Base-by-base conservation (phyloP, 2,888 invertebrate genomes). In the Spisula subtruncata region DNA sequence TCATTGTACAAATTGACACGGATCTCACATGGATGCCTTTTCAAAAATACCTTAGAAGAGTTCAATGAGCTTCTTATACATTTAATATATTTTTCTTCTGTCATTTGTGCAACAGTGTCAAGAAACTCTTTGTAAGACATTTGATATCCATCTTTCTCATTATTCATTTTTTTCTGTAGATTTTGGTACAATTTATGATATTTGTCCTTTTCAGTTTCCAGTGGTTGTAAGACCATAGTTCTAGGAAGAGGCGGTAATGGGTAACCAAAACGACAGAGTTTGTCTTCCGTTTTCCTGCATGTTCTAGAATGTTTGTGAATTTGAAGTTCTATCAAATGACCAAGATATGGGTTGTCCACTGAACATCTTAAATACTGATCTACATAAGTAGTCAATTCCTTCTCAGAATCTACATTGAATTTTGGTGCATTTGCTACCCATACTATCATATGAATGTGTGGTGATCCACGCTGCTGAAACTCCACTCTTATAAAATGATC, bases 1-100 rank as follows among this genome's bases (percentile, higher is more conserved):
- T 83, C n/a, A 54, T 91, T 93, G 71, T 93, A 89, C 12, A 51
- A 85, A 88, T 93, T 93, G 1, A 92, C 51, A 83, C 91, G 83
- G 0, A 81, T 25, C 35, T 93, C 90, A 25, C 56, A 79, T 14
- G 83, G 86, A n/a, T 71, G 20, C 56, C 91, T 87, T 51, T 92
- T 89, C 1, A 92, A 84, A 41, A 93, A 82, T 8, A 92, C 83
- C 81, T 91, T 85, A 10, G 89, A 83, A 20, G 41, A 87, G 54
- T 86, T 90, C n/a, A 92, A 18, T 20, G 85, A 84, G 18, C 54
- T 35, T 18, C 0, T 87, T 41, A 81, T 90, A 92, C 20, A 87
- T 29, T 75, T 88, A 84, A 71, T 90, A 83, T 51, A 84, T 84
- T 16, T 92, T 32, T 29, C 82, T 81, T 80, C 89, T 86, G 32